A percentile compares a stretch with the other conserved stretches of the same genome.
phyloP scores from a whole-genome alignment of 2,113 vertebrate species.

The Melanerpes aurifrons region DNA sequence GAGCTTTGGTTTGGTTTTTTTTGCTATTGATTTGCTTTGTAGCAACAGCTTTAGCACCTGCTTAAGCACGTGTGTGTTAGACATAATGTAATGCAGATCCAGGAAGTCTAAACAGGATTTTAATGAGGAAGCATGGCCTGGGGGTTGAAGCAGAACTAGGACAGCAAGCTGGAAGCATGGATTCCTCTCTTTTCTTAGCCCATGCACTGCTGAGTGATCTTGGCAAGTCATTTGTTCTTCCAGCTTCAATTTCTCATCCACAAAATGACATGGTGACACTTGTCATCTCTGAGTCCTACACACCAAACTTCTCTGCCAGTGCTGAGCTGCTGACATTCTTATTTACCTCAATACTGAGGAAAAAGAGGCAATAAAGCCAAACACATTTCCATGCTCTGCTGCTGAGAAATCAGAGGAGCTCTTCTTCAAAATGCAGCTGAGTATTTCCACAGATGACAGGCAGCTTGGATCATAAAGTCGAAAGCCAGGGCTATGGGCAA shows the following conservation, averaged over 20 bases:
- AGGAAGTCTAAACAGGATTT: background rate
- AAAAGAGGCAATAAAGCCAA: slow-evolving; percentile 23
- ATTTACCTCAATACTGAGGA: background rate
- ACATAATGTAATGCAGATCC: background rate
- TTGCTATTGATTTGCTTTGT: background rate
- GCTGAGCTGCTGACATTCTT: background rate
- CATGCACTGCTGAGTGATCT: background rate
- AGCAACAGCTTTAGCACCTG: background rate
- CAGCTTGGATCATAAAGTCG: slow-evolving; percentile 21
- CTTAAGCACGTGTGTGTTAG: background rate
- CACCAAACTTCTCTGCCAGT: background rate
- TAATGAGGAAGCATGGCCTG: slow-evolving; percentile 18
- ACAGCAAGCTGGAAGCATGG: background rate
- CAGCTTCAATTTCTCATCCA: background rate
- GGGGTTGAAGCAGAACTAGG: background rate
- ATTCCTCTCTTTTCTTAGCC: background rate
- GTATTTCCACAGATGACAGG: background rate
- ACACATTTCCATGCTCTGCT: background rate
- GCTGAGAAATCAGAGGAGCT: slow-evolving; percentile 4
- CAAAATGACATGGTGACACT: background rate
- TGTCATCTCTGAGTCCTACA: background rate
- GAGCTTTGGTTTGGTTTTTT: background rate
- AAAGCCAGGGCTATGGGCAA: slow-evolving; percentile 19
- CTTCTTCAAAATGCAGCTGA: background rate
- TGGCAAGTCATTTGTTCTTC: background rate